A percentile compares a stretch with the other conserved stretches of the same genome.
These are phyloP conservation scores for Drosophila lutescens DNA, from an alignment of 2,888 invertebrate species.

Conservation along the genomic window DNA sequence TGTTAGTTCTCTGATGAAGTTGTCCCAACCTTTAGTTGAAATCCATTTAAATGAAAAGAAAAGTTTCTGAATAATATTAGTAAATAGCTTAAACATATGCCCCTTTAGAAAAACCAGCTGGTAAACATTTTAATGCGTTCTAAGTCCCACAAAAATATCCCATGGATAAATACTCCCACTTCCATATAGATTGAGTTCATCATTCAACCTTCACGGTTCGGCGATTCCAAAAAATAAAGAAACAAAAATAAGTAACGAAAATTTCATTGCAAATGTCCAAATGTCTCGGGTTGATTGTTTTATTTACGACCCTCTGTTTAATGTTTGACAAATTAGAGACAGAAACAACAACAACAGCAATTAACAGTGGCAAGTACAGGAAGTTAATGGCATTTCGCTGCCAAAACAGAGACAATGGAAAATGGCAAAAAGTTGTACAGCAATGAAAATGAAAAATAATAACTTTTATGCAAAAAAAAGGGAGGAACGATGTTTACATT, in stretches of 20 bases:
- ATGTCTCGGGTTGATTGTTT: constrained; percentile 75
- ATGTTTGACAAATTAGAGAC: constrained; percentile 76
- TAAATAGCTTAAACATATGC: background rate
- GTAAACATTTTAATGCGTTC: background rate
- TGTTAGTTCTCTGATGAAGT: constrained; percentile 7
- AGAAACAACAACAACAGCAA: constrained; percentile 41
- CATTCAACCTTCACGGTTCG: constrained; percentile 68
- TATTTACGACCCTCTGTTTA: constrained; percentile 74
- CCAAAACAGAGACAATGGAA: constrained; percentile 35
- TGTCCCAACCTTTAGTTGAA: constrained; percentile 10
- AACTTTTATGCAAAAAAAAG: constrained; percentile 23
- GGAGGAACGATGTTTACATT: constrained; percentile 31
- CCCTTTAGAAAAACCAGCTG: background rate
- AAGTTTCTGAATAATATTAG: background rate
- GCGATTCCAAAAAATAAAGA: constrained; percentile 47
- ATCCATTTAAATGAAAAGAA: no score
- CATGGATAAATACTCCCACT: constrained; percentile 18
- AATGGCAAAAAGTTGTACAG: constrained; percentile 28
- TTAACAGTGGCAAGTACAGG: constrained; percentile 56
- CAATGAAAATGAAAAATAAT: constrained; percentile 34
- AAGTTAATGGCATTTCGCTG: constrained; percentile 66
- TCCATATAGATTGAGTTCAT: constrained; percentile 14
- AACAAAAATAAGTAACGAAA: constrained; percentile 16
- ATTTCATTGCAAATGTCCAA: constrained; percentile 61
- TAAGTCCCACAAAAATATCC: constrained; percentile 8